These are phyloP conservation scores for Cantharis lateralis DNA, from an alignment of 2,888 invertebrate species.

Conservation along the genomic window DNA sequence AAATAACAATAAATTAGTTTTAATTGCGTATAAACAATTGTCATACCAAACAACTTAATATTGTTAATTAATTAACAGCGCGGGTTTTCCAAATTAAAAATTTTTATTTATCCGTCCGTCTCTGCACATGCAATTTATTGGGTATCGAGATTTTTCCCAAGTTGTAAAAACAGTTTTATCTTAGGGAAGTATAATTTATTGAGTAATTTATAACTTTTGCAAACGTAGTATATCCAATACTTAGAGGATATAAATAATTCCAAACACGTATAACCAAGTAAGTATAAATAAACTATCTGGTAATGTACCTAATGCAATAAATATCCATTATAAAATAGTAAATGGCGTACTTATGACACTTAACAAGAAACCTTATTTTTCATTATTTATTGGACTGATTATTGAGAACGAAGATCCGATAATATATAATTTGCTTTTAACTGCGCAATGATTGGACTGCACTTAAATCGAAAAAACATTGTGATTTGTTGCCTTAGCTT, in stretches of 20 bases:
- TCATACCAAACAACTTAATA: neutral
- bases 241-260: conserved; percentile 32
- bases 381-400: conserved; percentile 41
- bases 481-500: neutral
- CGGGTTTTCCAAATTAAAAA: neutral
- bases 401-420: conserved; percentile 38
- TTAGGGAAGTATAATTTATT: conserved; percentile 1
- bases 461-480: neutral
- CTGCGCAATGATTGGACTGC: neutral
- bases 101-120: neutral
- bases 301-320: conserved; percentile 43
- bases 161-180: conserved; percentile 1
- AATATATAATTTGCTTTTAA: conserved; percentile 33
- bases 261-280: conserved; percentile 31
- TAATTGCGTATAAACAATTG: neutral
- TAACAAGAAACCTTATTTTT: conserved; percentile 52
- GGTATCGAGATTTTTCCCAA: conserved; percentile 1
- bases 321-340: conserved; percentile 55
- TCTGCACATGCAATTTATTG: neutral
- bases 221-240: conserved; percentile 3
- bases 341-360: conserved; percentile 52
- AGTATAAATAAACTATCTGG: conserved; percentile 35
- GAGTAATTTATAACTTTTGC: neutral
- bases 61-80: neutral
- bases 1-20: conserved; percentile 1